Conservation (phyloP, 2,888 invertebrate genomes). For the Napeogenes inachia region DNA sequence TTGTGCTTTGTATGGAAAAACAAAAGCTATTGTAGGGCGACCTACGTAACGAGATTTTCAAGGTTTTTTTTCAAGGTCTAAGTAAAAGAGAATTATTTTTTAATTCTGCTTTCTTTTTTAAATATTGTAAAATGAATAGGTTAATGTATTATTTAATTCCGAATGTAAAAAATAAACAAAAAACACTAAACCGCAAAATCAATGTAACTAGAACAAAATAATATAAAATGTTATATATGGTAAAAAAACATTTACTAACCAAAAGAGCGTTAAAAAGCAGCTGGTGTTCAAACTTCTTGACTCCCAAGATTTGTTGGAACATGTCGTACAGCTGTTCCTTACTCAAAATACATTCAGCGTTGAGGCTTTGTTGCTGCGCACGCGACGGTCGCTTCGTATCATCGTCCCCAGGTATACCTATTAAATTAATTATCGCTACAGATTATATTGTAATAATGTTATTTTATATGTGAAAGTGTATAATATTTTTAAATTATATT, state of each 20-base stretch:
- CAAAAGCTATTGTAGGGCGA: constrained; percentile 12
- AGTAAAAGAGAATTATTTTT: no score
- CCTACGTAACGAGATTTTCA: constrained; percentile 15
- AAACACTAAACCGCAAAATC: no score
- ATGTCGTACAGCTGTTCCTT: constrained; percentile 99
- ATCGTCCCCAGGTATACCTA: constrained; percentile 86
- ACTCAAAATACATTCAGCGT: constrained; percentile 95
- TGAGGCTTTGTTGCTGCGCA: constrained; percentile 92
- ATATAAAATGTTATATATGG: neutral
- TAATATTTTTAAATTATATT: no score
- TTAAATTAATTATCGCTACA: constrained; percentile 9
- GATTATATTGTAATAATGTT: neutral
- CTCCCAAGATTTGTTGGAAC: constrained; percentile 99
- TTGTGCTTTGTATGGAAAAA: constrained; percentile 15
- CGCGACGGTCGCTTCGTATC: constrained; percentile 91
- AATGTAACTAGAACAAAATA: neutral
- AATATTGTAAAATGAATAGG: no score
- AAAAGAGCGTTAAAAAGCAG: constrained; percentile 96
- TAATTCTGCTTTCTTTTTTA: no score
- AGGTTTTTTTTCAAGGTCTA: neutral
- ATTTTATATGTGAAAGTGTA: neutral
- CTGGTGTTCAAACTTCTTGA: constrained; percentile 99
- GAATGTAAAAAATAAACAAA: no score
- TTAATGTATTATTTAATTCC: no score
- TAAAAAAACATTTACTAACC: constrained; percentile 38